Evolutionary conservation across 2,797 vertebrate genomes (phyloP).

Genomic region (Sebastolobus altivelis): DNA sequence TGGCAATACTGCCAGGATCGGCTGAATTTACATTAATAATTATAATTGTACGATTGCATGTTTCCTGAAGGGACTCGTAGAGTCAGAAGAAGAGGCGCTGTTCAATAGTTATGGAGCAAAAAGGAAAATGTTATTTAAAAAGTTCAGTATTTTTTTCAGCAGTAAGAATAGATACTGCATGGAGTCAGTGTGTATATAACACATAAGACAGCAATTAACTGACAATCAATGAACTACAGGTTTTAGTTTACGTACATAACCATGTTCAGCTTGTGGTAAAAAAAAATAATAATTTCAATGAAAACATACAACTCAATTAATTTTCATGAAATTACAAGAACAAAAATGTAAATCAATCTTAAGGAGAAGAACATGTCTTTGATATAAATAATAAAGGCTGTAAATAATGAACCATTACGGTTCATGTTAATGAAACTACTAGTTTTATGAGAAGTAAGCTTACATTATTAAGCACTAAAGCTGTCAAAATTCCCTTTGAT

Average conservation of each 20-base stretch:
- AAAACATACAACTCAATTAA: neutral
- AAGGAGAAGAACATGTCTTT: neutral
- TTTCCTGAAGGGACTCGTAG: neutral
- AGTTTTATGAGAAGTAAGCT: constrained; percentile 18
- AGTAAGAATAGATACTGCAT: neutral
- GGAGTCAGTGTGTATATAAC: neutral
- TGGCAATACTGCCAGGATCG: neutral
- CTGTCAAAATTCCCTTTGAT: constrained; percentile 49
- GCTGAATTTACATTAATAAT: neutral
- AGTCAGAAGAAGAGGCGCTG: neutral
- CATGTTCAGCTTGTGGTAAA: neutral
- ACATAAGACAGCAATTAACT: constrained; percentile 2
- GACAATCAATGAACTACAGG: neutral
- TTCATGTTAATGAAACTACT: constrained; percentile 39
- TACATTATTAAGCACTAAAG: constrained; percentile 48
- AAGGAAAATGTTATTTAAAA: neutral
- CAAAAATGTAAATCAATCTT: neutral
- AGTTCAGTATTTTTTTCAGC: neutral
- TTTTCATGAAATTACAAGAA: neutral
- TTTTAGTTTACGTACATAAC: neutral
- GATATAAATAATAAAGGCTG: constrained; percentile 29
- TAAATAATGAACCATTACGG: constrained; percentile 18
- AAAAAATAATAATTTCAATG: neutral
- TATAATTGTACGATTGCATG: neutral
- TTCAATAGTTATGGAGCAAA: neutral